Percentiles rank a stretch among this genome's conserved stretches.
These are phyloP conservation scores for Heliothis peltigera DNA, from an alignment of 2,888 invertebrate species.

Conservation along the genomic window DNA sequence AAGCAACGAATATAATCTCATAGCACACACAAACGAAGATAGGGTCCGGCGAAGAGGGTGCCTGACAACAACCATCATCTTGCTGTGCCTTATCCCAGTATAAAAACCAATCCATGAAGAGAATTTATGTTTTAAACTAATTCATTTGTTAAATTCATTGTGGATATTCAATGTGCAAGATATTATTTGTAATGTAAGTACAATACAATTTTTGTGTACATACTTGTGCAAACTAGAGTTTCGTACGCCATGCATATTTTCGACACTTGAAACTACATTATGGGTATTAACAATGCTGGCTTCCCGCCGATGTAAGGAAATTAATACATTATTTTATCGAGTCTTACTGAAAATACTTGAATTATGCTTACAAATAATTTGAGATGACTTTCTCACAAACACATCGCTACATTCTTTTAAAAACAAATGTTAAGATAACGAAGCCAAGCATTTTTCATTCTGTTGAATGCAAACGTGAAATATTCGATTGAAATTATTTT, in stretches of 20 bases:
- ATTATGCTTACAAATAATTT: not conserved
- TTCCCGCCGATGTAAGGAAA: not conserved
- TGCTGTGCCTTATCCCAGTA: too few relatives aligned
- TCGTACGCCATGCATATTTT: not conserved
- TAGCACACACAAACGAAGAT: too few relatives aligned
- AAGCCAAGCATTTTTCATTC: slow-evolving; percentile 3
- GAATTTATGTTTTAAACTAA: too few relatives aligned
- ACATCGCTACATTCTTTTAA: not conserved
- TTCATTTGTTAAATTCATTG: slow-evolving; percentile 27
- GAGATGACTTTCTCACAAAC: not conserved
- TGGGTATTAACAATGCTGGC: not conserved
- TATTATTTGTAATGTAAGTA: slow-evolving; percentile 16
- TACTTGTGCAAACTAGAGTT: not conserved
- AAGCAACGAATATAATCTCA: too few relatives aligned
- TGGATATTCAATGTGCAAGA: slow-evolving; percentile 21
- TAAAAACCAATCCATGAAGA: not conserved
- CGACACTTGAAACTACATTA: not conserved
- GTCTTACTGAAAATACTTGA: not conserved
- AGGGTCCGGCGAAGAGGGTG: too few relatives aligned
- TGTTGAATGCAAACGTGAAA: slow-evolving; percentile 15
- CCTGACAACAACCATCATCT: too few relatives aligned
- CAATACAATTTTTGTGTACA: slow-evolving; percentile 1
- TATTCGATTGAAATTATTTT: slow-evolving; percentile 29
- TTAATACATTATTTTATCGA: not conserved
- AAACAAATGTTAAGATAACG: slow-evolving; percentile 2